Evolutionary conservation across 2,113 vertebrate species (phyloP).

Genomic region (Pseudorectes ferrugineus): DNA sequence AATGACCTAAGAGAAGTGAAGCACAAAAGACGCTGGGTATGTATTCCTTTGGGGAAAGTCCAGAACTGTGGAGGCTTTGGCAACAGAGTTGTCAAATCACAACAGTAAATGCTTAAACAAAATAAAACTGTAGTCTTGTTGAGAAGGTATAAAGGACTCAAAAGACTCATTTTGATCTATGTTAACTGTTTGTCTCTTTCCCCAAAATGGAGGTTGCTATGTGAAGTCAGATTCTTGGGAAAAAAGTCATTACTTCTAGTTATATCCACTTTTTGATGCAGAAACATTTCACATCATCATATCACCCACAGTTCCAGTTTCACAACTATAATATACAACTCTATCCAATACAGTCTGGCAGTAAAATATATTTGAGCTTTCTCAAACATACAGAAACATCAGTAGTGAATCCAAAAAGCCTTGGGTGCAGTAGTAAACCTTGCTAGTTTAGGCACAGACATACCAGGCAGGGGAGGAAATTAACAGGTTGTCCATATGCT

Average conservation of each 20-base stretch:
- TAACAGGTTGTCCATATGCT: not conserved
- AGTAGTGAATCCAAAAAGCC: not conserved
- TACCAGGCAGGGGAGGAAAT: not conserved
- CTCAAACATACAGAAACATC: not conserved
- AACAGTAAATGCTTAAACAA: not conserved
- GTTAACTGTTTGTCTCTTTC: not conserved
- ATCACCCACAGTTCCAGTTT: not conserved
- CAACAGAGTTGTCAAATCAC: not conserved
- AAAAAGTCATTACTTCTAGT: not conserved
- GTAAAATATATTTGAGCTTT: not conserved
- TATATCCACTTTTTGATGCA: not conserved
- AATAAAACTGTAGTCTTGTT: not conserved
- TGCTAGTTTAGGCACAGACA: not conserved
- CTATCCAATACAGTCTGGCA: not conserved
- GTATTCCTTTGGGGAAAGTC: not conserved
- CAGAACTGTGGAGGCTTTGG: not conserved
- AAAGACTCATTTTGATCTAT: not conserved
- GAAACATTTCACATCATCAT: not conserved
- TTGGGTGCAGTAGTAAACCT: not conserved
- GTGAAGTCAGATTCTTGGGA: not conserved
- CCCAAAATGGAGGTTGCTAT: not conserved
- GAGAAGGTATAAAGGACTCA: not conserved
- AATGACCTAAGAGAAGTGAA: not conserved
- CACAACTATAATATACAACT: not conserved
- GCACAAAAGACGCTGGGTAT: not conserved